Percentiles rank a stretch among this genome's conserved stretches.
phyloP scores from a whole-genome alignment of 2,797 vertebrate genomes.

The Microtus californicus region DNA sequence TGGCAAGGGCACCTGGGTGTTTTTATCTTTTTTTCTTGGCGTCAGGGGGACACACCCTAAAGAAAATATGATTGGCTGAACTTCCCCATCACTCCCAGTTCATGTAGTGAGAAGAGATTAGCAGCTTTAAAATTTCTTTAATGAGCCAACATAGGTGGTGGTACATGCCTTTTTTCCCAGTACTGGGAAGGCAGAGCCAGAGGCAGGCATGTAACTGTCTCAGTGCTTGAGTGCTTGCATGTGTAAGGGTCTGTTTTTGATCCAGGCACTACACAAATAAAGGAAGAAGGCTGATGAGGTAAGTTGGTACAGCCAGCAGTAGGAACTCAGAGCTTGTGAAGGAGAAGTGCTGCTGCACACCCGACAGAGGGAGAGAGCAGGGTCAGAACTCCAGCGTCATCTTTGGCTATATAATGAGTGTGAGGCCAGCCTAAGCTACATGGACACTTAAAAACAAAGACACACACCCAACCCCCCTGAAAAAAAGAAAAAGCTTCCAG shows the following conservation, averaged over 20 bases:
- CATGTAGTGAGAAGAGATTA: background rate
- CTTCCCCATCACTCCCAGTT: background rate
- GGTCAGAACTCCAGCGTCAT: background rate
- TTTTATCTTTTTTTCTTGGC: no score
- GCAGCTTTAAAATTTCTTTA: slow-evolving; percentile 34
- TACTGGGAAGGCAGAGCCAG: background rate
- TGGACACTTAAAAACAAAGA: background rate
- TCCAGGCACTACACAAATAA: background rate
- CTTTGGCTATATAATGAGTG: background rate
- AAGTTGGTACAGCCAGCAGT: background rate
- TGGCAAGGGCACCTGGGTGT: no score
- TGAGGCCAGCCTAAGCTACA: background rate
- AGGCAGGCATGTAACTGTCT: background rate
- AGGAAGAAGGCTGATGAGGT: background rate
- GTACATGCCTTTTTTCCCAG: background rate
- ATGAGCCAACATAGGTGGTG: background rate
- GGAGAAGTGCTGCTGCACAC: background rate
- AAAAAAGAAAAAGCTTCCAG: background rate
- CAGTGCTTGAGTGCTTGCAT: background rate
- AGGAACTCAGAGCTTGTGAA: background rate
- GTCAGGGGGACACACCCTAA: no score
- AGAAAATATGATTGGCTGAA: no score
- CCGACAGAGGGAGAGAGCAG: background rate
- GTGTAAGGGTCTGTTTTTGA: background rate
- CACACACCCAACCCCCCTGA: background rate